Evolutionary conservation across 2,888 invertebrate species (phyloP).

Genomic region (Ischnura elegans): DNA sequence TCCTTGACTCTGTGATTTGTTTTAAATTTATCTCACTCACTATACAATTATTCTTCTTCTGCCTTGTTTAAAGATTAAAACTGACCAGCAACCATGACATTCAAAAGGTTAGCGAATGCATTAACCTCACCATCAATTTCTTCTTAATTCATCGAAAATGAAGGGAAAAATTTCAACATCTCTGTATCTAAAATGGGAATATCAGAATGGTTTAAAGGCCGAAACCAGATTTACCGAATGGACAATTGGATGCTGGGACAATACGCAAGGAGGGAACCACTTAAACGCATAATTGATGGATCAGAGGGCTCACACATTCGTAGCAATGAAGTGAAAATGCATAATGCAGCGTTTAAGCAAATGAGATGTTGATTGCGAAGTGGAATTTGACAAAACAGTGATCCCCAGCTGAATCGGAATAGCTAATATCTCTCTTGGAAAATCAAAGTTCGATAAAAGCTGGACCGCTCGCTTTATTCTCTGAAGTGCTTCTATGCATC

Average conservation of each 20-base stretch:
- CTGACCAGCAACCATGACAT: no score
- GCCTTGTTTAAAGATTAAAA: no score
- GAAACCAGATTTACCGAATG: background rate
- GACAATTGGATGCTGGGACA: background rate
- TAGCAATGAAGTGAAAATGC: background rate
- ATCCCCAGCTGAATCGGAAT: background rate
- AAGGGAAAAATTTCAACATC: background rate
- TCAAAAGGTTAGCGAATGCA: no score
- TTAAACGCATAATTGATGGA: background rate
- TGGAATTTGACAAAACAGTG: background rate
- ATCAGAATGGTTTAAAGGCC: background rate
- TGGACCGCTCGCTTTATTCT: background rate
- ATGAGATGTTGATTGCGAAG: slow-evolving; percentile 18
- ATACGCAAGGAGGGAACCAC: background rate
- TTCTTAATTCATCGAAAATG: no score
- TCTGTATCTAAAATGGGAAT: background rate
- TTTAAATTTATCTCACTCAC: no score
- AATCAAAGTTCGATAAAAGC: slow-evolving; percentile 22
- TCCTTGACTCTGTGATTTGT: no score
- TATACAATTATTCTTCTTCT: no score
- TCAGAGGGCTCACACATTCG: background rate
- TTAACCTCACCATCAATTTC: no score
- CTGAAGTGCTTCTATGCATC: background rate
- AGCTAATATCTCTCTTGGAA: background rate
- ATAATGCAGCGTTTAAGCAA: slow-evolving; percentile 31